phyloP scores from a whole-genome alignment of 2,113 vertebrate genomes.

The Pachyramphus minor region DNA sequence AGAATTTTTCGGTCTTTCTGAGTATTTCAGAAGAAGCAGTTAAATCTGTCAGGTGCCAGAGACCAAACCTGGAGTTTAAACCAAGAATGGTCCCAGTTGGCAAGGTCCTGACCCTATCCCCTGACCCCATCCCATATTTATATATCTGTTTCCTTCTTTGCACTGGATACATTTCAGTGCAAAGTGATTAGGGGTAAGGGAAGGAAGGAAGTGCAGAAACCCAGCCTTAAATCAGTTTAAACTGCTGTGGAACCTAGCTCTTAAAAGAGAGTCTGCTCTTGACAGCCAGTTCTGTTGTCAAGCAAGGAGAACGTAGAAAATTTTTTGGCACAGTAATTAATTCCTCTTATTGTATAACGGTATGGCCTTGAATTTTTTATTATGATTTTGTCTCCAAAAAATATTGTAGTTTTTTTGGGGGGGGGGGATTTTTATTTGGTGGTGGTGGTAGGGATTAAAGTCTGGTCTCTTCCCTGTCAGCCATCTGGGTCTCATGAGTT shows the following conservation, averaged over 20 bases:
- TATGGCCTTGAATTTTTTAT: not conserved
- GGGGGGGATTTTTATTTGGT: not conserved
- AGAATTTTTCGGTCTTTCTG: not conserved
- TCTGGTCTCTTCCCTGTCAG: not conserved
- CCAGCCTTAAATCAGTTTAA: not conserved
- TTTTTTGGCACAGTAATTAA: not conserved
- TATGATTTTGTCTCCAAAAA: not conserved
- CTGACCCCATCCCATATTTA: not conserved
- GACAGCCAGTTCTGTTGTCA: not conserved
- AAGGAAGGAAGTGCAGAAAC: not conserved
- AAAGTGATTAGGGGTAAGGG: not conserved
- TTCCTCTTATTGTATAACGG: not conserved
- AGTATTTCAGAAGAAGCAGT: not conserved
- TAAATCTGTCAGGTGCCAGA: not conserved
- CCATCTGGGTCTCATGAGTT: not conserved
- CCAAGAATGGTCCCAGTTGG: not conserved
- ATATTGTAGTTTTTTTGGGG: accelerated
- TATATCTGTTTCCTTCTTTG: not conserved
- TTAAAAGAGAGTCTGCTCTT: not conserved
- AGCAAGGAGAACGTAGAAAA: not conserved
- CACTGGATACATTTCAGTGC: not conserved
- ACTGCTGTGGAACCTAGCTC: not conserved
- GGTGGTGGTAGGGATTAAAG: not conserved
- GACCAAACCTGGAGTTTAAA: not conserved
- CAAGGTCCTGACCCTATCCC: not conserved